These are phyloP conservation scores for Dynastes maya DNA, from an alignment of 2,888 invertebrate genomes.

Conservation along the genomic window DNA sequence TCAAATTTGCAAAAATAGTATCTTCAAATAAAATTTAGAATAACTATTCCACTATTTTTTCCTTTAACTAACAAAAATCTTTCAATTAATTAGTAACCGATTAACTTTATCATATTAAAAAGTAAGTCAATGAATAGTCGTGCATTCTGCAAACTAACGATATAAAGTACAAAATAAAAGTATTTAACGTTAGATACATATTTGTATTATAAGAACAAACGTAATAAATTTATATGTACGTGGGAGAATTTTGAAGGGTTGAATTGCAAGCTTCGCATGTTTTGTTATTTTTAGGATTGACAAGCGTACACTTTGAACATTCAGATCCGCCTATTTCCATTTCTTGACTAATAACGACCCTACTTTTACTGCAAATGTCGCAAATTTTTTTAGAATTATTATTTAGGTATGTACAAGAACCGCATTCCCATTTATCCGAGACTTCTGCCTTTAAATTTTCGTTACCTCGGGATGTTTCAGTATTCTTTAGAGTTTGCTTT, in stretches of 20 bases:
- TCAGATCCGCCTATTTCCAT: conserved; percentile 83
- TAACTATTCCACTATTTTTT: too few relatives aligned
- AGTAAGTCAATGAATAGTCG: background rate
- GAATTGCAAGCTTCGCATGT: conserved; percentile 80
- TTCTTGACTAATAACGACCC: conserved; percentile 56
- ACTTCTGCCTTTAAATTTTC: conserved; percentile 35
- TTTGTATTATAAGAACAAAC: background rate
- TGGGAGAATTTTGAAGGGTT: conserved; percentile 82
- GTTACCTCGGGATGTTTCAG: conserved; percentile 31
- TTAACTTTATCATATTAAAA: background rate
- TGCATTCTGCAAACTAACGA: conserved; percentile 10
- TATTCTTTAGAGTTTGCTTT: conserved; percentile 14
- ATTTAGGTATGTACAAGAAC: conserved; percentile 82
- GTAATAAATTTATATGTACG: conserved; percentile 75
- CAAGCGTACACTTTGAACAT: conserved; percentile 83
- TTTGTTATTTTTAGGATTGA: conserved; percentile 79
- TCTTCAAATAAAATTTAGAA: too few relatives aligned
- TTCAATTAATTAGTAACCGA: too few relatives aligned
- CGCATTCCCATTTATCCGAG: conserved; percentile 78
- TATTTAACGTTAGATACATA: conserved; percentile 1
- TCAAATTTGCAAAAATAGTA: too few relatives aligned
- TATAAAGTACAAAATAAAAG: background rate
- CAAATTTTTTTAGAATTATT: conserved; percentile 74
- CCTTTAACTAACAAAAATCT: too few relatives aligned
- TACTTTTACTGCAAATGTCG: conserved; percentile 82